phyloP scores from a whole-genome alignment of 2,797 vertebrate genomes.

The Gymnoscopelus microlampas region DNA sequence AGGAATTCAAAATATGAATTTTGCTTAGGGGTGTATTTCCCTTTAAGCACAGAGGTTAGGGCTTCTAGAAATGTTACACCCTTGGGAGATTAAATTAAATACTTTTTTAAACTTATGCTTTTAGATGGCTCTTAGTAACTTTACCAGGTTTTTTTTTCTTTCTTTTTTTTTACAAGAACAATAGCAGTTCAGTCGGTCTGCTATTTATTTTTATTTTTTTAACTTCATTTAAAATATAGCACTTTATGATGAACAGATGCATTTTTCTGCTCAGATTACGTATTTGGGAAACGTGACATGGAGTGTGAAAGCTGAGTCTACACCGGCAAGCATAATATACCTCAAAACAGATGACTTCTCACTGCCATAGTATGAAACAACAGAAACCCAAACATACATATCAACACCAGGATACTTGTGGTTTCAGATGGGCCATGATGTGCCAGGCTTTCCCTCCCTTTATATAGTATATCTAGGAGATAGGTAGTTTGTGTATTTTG shows the following conservation, averaged over 20 bases:
- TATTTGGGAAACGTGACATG: constrained; percentile 52
- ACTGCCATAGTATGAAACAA: constrained; percentile 70
- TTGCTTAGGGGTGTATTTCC: constrained; percentile 21
- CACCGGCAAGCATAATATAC: constrained; percentile 76
- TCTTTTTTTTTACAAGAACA: constrained; percentile 20
- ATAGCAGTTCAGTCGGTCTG: constrained; percentile 28
- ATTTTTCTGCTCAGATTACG: constrained; percentile 55
- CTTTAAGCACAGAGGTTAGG: background rate
- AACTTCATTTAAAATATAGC: constrained; percentile 60
- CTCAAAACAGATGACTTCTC: constrained; percentile 73
- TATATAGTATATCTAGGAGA: constrained; percentile 43
- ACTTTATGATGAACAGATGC: constrained; percentile 72
- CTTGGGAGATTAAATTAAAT: constrained; percentile 16
- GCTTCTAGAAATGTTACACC: constrained; percentile 6
- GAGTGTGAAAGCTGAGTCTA: constrained; percentile 53
- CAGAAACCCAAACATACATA: constrained; percentile 69
- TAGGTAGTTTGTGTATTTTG: constrained; percentile 52
- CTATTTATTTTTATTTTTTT: constrained; percentile 41
- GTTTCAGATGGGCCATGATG: constrained; percentile 53
- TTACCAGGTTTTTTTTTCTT: constrained; percentile 30
- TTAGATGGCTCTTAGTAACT: constrained; percentile 49
- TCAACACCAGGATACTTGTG: constrained; percentile 61
- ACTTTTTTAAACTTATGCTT: constrained; percentile 44
- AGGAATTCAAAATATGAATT: constrained; percentile 18
- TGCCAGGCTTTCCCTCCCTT: constrained; percentile 60